Conservation (phyloP, 2,797 vertebrate species). For the Labroides dimidiatus region DNA sequence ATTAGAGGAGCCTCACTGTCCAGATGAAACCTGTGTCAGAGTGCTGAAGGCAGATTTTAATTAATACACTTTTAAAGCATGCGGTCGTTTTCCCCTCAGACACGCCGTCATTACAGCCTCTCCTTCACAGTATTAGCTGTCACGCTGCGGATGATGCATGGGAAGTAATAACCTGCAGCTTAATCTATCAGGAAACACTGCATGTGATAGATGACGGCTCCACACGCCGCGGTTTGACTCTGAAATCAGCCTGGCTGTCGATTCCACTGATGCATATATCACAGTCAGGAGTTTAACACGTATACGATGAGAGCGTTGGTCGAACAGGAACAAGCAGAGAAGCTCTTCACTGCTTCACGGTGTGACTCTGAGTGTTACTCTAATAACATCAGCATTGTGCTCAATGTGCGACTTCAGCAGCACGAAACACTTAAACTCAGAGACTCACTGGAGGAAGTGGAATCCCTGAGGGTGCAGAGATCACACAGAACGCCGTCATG, state of each 20-base stretch:
- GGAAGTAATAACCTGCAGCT: slow-evolving; percentile 67
- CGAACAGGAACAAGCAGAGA: slow-evolving; percentile 15
- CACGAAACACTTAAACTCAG: slow-evolving; percentile 44
- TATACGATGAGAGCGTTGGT: slow-evolving; percentile 19
- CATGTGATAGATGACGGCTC: slow-evolving; percentile 58
- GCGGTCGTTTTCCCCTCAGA: slow-evolving; percentile 25
- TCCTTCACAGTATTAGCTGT: slow-evolving; percentile 55
- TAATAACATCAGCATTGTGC: slow-evolving; percentile 31
- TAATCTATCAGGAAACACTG: slow-evolving; percentile 56
- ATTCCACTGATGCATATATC: slow-evolving; percentile 40
- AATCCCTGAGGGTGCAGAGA: slow-evolving; percentile 54
- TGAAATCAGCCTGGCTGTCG: slow-evolving; percentile 60
- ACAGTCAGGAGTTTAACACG: slow-evolving; percentile 37
- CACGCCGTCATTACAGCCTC: slow-evolving; percentile 51
- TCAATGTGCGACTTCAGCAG: slow-evolving; percentile 21
- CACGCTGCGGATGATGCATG: slow-evolving; percentile 65
- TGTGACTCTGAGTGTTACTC: slow-evolving; percentile 54
- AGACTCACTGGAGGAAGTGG: slow-evolving; percentile 24
- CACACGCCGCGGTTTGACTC: slow-evolving; percentile 31
- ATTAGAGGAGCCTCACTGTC: slow-evolving; percentile 6
- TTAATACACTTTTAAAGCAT: slow-evolving; percentile 39
- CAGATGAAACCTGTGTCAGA: neutral
- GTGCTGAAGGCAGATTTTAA: slow-evolving; percentile 26
- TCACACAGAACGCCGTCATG: slow-evolving; percentile 62
- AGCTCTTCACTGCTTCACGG: slow-evolving; percentile 32